Evolutionary conservation across 2,888 invertebrate species (phyloP).

Genomic region (Malacosoma neustria): DNA sequence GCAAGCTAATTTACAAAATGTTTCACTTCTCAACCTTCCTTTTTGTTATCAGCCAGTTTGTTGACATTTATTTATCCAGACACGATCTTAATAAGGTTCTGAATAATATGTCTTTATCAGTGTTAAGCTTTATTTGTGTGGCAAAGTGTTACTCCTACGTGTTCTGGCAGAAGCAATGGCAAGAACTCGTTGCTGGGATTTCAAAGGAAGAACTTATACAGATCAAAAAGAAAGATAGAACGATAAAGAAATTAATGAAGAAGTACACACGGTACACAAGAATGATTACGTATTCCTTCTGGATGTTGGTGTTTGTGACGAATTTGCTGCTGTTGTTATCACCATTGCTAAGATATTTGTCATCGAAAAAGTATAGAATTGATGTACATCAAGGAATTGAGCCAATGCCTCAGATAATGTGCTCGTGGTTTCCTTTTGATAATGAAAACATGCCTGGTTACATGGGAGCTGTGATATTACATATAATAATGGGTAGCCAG

Average conservation of each 20-base stretch:
- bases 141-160: conserved; percentile 28
- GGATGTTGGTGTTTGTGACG: conserved; percentile 32
- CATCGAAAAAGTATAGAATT: conserved; percentile 25
- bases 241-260: conserved; percentile 17
- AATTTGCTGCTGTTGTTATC: conserved; percentile 23
- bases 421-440: conserved; percentile 53
- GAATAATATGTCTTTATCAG: conserved; percentile 33
- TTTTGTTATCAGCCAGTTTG: conserved; percentile 27
- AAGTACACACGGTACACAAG: conserved; percentile 38
- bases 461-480: conserved; percentile 23
- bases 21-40: conserved; percentile 23
- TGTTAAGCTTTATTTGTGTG: conserved; percentile 25
- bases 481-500: conserved; percentile 29
- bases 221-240: conserved; percentile 17
- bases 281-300: conserved; percentile 33
- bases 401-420: conserved; percentile 38
- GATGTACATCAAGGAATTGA: conserved; percentile 27
- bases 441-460: conserved; percentile 40
- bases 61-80: conserved; percentile 32
- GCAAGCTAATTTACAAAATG: conserved; percentile 21
- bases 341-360: conserved; percentile 32
- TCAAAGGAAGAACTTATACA: conserved; percentile 31
- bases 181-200: conserved; percentile 19
- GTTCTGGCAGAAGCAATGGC: conserved; percentile 22
- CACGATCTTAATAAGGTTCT: conserved; percentile 31